Evolutionary conservation across 2,797 vertebrate genomes (phyloP).

Genomic region (Hoplostethus mediterraneus): DNA sequence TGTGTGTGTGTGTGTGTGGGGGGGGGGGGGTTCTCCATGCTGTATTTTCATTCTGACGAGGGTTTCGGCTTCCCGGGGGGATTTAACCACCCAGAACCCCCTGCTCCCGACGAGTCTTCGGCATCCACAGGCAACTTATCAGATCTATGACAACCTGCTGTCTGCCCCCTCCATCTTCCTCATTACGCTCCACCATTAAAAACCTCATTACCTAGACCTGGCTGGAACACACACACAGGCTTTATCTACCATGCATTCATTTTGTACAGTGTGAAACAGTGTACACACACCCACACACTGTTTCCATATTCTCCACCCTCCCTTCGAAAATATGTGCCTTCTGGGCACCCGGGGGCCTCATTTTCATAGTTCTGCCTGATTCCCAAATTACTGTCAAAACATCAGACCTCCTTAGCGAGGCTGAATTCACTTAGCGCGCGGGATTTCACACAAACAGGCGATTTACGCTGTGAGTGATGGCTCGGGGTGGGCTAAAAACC

Average conservation of each 20-base stretch:
- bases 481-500: slow-evolving; percentile 34
- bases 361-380: slow-evolving; percentile 69
- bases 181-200: slow-evolving; percentile 13
- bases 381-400: slow-evolving; percentile 79
- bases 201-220: not conserved
- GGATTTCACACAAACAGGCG: slow-evolving; percentile 53
- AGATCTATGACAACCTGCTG: slow-evolving; percentile 34
- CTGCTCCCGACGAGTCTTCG: slow-evolving; percentile 46
- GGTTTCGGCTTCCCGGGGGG: slow-evolving; percentile 68
- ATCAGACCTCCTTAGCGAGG: slow-evolving; percentile 47
- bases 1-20: slow-evolving; percentile 39
- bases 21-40: slow-evolving; percentile 65
- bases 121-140: slow-evolving; percentile 53
- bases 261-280: slow-evolving; percentile 20
- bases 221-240: slow-evolving; percentile 1
- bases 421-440: slow-evolving; percentile 52
- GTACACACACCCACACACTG: slow-evolving; percentile 19
- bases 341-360: slow-evolving; percentile 38
- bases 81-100: slow-evolving; percentile 74
- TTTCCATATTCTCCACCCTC: slow-evolving; percentile 20
- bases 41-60: slow-evolving; percentile 53
- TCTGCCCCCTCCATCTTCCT: slow-evolving; percentile 26
- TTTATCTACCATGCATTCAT: not conserved
- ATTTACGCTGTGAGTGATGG: slow-evolving; percentile 67
- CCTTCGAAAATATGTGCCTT: slow-evolving; percentile 58